Percentiles rank a stretch among this genome's conserved stretches.
phyloP scores from a whole-genome alignment of 2,113 vertebrate genomes.

The Mohoua ochrocephala region DNA sequence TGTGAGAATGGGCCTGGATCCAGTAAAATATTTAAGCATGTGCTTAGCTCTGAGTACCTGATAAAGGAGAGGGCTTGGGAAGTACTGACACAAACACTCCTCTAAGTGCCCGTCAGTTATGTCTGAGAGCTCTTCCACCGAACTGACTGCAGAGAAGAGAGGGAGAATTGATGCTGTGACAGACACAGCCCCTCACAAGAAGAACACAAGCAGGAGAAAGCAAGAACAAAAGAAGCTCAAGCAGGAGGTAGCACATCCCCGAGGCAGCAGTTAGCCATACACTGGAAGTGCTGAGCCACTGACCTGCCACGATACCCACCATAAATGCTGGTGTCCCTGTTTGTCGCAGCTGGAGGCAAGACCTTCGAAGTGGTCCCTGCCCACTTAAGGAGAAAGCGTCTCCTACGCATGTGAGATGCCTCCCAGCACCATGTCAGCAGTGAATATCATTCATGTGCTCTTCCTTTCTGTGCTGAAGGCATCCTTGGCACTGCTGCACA shows the following conservation, averaged over 20 bases:
- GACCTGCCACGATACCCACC: not conserved
- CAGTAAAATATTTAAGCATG: conserved; percentile 47
- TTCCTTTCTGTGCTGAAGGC: not conserved
- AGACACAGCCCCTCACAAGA: not conserved
- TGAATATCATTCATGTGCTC: not conserved
- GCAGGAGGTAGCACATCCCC: not conserved
- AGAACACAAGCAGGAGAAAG: not conserved
- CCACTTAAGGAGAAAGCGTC: not conserved
- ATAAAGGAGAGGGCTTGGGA: conserved; percentile 44
- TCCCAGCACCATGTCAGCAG: not conserved
- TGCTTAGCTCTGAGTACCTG: conserved; percentile 47
- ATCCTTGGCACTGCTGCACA: not conserved
- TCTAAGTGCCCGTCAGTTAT: not conserved
- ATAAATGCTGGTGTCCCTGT: not conserved
- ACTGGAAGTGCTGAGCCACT: not conserved
- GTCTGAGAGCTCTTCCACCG: not conserved
- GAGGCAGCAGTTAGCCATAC: not conserved
- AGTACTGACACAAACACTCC: conserved; percentile 33
- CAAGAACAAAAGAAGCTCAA: not conserved
- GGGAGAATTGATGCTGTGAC: not conserved
- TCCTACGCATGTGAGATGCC: fast-evolving
- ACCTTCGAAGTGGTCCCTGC: not conserved
- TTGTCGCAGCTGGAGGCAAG: not conserved
- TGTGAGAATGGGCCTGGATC: conserved; percentile 34
- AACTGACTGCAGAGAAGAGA: not conserved